Percentiles rank a stretch among this genome's conserved stretches.
Evolutionary conservation across 1,140 invertebrate species (phyloP).

Genomic region (Calephelis nemesis): DNA sequence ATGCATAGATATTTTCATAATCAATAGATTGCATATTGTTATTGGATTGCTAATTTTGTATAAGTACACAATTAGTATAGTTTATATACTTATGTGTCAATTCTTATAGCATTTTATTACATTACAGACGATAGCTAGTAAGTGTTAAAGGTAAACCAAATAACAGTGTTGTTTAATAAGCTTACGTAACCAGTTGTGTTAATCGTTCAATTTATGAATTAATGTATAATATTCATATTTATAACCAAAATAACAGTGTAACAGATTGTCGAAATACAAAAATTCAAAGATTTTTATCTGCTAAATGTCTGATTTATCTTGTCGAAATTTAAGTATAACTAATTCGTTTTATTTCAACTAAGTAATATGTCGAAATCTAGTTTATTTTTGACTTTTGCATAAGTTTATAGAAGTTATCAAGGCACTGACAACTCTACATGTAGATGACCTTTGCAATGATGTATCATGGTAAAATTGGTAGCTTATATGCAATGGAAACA

Average conservation of each 20-base stretch:
- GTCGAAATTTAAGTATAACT: too few species aligned
- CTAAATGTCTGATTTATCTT: too few species aligned
- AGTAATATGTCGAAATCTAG: too few species aligned
- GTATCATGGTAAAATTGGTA: too few species aligned
- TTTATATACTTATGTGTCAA: conserved; percentile 81
- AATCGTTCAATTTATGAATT: conserved; percentile 28
- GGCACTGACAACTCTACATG: too few species aligned
- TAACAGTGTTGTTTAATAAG: conserved; percentile 57
- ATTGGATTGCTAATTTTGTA: conserved; percentile 77
- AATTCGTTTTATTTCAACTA: too few species aligned
- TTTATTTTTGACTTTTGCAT: too few species aligned
- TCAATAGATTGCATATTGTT: conserved; percentile 76
- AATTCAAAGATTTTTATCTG: too few species aligned
- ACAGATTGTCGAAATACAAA: too few species aligned
- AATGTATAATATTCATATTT: conserved; percentile 15
- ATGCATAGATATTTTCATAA: conserved; percentile 75
- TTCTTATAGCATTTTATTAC: conserved; percentile 79
- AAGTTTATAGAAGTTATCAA: too few species aligned
- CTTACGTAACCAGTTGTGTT: conserved; percentile 49
- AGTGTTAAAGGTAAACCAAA: conserved; percentile 72
- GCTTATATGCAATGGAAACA: too few species aligned
- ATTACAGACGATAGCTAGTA: conserved; percentile 74
- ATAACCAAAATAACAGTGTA: neutral
- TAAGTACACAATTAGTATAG: conserved; percentile 79
- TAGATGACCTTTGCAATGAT: too few species aligned